Percentiles rank a stretch among this genome's conserved stretches.
Evolutionary conservation across 2,113 vertebrate species (phyloP).

Genomic region (Dipodomys stephensi): DNA sequence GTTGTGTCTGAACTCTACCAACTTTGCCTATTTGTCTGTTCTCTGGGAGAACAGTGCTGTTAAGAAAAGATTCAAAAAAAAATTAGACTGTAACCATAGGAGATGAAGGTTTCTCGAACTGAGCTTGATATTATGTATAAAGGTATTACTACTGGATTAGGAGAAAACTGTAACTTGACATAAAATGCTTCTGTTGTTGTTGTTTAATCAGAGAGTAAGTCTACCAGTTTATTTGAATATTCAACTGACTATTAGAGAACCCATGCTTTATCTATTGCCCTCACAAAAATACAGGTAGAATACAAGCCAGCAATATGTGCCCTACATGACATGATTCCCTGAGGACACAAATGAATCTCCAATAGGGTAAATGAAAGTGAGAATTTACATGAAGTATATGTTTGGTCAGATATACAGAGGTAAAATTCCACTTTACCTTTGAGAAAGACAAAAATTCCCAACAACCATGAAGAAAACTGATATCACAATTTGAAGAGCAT

Average conservation of each 20-base stretch:
- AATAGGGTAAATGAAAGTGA: background rate
- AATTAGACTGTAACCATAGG: background rate
- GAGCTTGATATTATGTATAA: constrained; percentile 29
- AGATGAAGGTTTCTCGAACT: background rate
- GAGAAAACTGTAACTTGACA: background rate
- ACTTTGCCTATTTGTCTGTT: background rate
- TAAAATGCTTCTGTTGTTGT: background rate
- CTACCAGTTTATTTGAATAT: background rate
- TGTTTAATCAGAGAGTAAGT: background rate
- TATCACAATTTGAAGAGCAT: constrained; percentile 16
- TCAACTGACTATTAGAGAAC: background rate
- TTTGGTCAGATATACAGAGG: background rate
- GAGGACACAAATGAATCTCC: background rate
- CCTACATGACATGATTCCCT: background rate
- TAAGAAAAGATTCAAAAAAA: background rate
- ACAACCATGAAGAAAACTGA: background rate
- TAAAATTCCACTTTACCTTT: background rate
- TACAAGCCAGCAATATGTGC: background rate
- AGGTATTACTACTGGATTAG: background rate
- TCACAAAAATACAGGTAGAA: background rate
- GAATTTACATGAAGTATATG: background rate
- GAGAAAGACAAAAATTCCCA: background rate
- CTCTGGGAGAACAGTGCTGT: background rate
- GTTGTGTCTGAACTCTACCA: background rate
- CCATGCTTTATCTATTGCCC: background rate